phyloP scores from a whole-genome alignment of 2,888 invertebrate species.

The Julus scandinavius region DNA sequence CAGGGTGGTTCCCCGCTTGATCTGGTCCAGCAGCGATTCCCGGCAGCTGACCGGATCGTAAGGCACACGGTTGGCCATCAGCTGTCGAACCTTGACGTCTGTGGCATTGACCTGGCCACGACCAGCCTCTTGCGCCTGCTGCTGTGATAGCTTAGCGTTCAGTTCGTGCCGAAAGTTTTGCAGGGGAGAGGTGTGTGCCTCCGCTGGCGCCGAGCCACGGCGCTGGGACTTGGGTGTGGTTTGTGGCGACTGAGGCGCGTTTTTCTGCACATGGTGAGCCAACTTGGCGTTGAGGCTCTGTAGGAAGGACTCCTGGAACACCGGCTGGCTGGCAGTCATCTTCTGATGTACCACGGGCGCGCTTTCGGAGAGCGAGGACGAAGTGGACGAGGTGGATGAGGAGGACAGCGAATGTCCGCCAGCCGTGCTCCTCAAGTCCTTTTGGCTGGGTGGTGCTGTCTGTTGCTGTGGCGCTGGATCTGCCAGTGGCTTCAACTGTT shows the following conservation, averaged over 20 bases:
- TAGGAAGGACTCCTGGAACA: constrained; percentile 64
- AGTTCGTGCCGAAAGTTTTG: constrained; percentile 59
- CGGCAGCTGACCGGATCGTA: constrained; percentile 80
- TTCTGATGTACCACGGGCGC: neutral
- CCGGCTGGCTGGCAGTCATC: neutral
- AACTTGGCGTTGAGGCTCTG: constrained; percentile 85
- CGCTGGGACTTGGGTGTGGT: constrained; percentile 33
- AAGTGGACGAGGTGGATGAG: constrained; percentile 30
- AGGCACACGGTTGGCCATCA: constrained; percentile 73
- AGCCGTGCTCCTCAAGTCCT: neutral
- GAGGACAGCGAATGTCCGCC: constrained; percentile 8
- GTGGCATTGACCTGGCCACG: neutral
- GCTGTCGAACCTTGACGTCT: constrained; percentile 73
- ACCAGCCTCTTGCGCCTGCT: constrained; percentile 38
- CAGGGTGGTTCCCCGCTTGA: constrained; percentile 84
- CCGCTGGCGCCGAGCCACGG: constrained; percentile 34
- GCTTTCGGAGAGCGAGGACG: neutral
- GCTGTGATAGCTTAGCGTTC: constrained; percentile 55
- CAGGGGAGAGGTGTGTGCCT: constrained; percentile 40
- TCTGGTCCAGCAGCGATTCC: constrained; percentile 94
- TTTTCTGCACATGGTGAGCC: constrained; percentile 64
- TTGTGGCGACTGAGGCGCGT: constrained; percentile 56
- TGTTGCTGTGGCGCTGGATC: constrained; percentile 54
- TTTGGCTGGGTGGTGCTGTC: neutral
- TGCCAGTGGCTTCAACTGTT: neutral